Evolutionary conservation across 2,797 vertebrate genomes (phyloP).

Genomic region (Cossypha heuglini): DNA sequence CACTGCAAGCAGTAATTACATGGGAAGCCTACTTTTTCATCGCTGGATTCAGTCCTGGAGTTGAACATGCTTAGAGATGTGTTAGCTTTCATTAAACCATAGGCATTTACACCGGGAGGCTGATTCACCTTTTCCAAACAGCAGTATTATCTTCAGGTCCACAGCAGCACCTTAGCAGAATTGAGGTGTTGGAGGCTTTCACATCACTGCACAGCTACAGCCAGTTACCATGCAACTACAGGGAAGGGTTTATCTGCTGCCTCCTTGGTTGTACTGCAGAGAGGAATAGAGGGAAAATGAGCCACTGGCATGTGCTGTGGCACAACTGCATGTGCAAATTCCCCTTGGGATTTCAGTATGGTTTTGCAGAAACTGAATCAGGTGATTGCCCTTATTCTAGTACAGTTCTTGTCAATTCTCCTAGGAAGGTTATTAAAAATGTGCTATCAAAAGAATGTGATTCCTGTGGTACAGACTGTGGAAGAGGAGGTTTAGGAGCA

Average conservation of each 20-base stretch:
- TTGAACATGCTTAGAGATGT: not conserved
- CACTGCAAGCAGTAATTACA: not conserved
- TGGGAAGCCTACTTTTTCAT: not conserved
- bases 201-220: not conserved
- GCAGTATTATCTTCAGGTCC: not conserved
- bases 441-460: not conserved
- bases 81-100: not conserved
- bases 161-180: not conserved
- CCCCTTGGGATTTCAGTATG: not conserved
- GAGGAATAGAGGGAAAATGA: not conserved
- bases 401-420: not conserved
- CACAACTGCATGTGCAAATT: not conserved
- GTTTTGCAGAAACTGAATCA: not conserved
- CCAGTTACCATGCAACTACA: not conserved
- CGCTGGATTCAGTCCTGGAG: not conserved
- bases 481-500: not conserved
- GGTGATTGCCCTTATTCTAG: not conserved
- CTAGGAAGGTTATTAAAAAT: not conserved
- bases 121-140: not conserved
- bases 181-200: not conserved
- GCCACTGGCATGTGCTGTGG: not conserved
- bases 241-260: not conserved
- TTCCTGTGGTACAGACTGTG: not conserved
- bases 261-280: not conserved
- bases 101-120: not conserved